Base-by-base conservation (phyloP, 1,140 invertebrate genomes). In the Ips typographus region DNA sequence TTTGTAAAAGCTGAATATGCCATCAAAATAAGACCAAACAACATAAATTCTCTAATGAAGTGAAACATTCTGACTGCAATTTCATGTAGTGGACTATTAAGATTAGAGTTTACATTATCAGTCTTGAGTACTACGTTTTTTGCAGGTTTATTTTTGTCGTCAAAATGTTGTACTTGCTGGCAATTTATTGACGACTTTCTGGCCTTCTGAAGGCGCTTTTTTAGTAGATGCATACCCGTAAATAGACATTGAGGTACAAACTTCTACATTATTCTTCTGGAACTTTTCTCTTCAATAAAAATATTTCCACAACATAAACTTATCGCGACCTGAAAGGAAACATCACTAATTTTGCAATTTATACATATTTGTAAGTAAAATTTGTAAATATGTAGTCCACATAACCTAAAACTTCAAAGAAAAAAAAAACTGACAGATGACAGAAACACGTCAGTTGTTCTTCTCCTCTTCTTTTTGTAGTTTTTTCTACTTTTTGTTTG, bases 1-100 rank as follows among this genome's bases (percentile, higher is more conserved):
- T 85, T 87, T 68, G 87, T 86, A 39, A 88, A 81, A 68, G 84
- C 87, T 63, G 80, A 85, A 75, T 85, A 86, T 43, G 84, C 83
- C 36, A 85, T 82, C 3, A 85, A 77, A 40, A 84, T 78, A 57
- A 87, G 74, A 60, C 83, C 81, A 72, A 85, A 80, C 70, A 85
- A 64, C 40, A 73, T 60, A 22, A 80, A 39, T 71, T 80, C 77
- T 65, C 78, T 77, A 59, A 74, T 72, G 7, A 80, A 71, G 72
- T 75, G 71, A 49, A 77, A 72, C 77, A 80, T 79, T 74, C 75
- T 80, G 40, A 70, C 49, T 4, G 65, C 61, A 42, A 55, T 53
- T 47, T 71, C 53, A 40, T 74, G 55, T 37, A 67, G 55, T 6
- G 68, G 63, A 60, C 67, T 51, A 64, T 62, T 59, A n/a, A 56